Percentiles rank a stretch among this genome's conserved stretches.
Conservation (phyloP, 2,113 vertebrate genomes). For the Vulpes ferrilata region DNA sequence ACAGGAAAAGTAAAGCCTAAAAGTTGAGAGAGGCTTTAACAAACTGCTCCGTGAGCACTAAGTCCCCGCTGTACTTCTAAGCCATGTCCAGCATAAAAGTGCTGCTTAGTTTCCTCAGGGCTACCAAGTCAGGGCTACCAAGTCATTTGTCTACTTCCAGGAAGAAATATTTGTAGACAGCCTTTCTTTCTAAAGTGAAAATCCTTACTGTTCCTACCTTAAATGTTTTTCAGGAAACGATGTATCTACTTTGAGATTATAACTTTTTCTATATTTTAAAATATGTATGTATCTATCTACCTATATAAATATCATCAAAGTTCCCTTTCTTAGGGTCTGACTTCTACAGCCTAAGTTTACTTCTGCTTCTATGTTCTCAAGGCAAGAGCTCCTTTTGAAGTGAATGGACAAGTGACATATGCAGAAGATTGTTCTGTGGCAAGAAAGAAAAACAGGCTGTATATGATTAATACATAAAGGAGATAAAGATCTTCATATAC, state of each 20-base stretch:
- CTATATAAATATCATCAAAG: not conserved
- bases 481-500: slow-evolving; percentile 72
- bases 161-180: slow-evolving; percentile 19
- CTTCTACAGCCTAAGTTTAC: not conserved
- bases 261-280: slow-evolving; percentile 23
- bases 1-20: not conserved
- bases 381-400: slow-evolving; percentile 38
- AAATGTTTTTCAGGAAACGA: slow-evolving; percentile 10
- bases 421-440: slow-evolving; percentile 22
- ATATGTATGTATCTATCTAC: not conserved
- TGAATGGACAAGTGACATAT: not conserved
- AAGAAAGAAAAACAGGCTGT: slow-evolving; percentile 34
- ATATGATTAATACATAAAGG: slow-evolving; percentile 63
- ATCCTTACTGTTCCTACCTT: not conserved
- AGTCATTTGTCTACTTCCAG: not conserved
- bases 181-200: not conserved
- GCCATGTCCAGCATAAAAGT: not conserved
- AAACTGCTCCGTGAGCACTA: not conserved
- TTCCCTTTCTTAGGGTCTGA: slow-evolving; percentile 15
- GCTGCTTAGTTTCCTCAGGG: not conserved
- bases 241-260: not conserved
- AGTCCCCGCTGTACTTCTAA: not conserved
- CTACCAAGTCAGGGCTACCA: not conserved
- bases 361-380: not conserved
- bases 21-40: not conserved